phyloP scores from a whole-genome alignment of 2,797 vertebrate genomes.

The Schizopygopsis malacanthus region DNA sequence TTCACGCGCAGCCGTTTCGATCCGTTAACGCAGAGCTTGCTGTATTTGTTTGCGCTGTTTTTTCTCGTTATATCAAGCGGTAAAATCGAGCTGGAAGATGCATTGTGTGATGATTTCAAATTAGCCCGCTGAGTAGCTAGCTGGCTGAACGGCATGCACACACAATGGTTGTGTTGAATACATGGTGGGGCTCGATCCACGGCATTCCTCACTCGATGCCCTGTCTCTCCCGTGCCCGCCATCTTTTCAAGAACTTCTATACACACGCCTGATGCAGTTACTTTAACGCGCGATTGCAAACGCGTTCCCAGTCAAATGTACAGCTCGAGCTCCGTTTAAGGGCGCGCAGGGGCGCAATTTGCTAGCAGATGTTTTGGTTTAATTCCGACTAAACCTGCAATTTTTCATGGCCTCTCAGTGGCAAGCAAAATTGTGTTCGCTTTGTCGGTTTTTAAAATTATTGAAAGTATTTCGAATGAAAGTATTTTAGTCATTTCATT shows the following conservation, averaged over 20 bases:
- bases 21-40: background rate
- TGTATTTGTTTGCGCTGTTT: background rate
- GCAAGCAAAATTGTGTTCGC: background rate
- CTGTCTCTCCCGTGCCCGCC: constrained; percentile 78
- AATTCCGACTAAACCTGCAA: constrained; percentile 29
- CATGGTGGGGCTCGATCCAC: constrained; percentile 60
- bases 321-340: background rate
- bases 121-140: constrained; percentile 70
- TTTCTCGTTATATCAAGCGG: background rate
- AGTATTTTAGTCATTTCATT: background rate
- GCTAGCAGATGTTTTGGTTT: constrained; percentile 43
- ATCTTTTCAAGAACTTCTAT: constrained; percentile 78
- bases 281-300: constrained; percentile 5
- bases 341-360: constrained; percentile 37
- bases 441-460: background rate
- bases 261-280: constrained; percentile 15
- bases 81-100: background rate
- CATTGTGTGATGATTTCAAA: constrained; percentile 36
- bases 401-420: constrained; percentile 20
- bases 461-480: background rate
- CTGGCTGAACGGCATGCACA: constrained; percentile 2
- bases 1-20: constrained; percentile 8
- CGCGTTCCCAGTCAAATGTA: background rate
- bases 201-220: constrained; percentile 61
- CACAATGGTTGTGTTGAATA: constrained; percentile 56